phyloP scores from a whole-genome alignment of 2,888 invertebrate genomes.

The Melinopterus prodromus region DNA sequence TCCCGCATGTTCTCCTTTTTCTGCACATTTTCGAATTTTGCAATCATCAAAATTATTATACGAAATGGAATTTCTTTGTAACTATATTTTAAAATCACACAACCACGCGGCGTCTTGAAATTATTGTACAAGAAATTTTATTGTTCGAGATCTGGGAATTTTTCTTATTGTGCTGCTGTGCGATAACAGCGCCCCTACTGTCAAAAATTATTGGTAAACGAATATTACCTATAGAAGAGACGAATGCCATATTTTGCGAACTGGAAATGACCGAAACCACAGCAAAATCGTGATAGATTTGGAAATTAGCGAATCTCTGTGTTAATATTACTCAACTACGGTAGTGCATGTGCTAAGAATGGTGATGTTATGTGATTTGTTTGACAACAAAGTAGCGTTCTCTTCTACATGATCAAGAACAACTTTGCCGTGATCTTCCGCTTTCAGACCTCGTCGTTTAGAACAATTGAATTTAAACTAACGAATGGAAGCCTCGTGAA shows the following conservation, averaged over 20 bases:
- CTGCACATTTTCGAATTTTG: background rate
- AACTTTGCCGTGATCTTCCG: background rate
- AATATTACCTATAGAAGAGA: conserved; percentile 44
- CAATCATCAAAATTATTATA: background rate
- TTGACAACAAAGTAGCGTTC: conserved; percentile 4
- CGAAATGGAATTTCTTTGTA: background rate
- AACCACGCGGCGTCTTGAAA: background rate
- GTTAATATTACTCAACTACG: background rate
- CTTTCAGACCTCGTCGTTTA: background rate
- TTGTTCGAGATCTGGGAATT: conserved; percentile 31
- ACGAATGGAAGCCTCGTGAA: background rate
- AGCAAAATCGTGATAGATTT: background rate
- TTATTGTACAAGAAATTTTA: conserved; percentile 33
- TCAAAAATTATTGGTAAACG: conserved; percentile 46
- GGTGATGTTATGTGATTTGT: background rate
- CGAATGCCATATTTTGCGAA: conserved; percentile 39
- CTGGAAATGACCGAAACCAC: conserved; percentile 9
- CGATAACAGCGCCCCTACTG: conserved; percentile 48
- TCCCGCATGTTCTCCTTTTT: background rate
- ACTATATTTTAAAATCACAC: background rate
- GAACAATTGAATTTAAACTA: conserved; percentile 4
- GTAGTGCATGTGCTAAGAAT: background rate
- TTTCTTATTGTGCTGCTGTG: conserved; percentile 32
- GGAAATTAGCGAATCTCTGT: background rate
- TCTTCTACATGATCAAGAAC: background rate